phyloP scores from a whole-genome alignment of 2,797 vertebrate genomes.

The Tachyglossus aculeatus region DNA sequence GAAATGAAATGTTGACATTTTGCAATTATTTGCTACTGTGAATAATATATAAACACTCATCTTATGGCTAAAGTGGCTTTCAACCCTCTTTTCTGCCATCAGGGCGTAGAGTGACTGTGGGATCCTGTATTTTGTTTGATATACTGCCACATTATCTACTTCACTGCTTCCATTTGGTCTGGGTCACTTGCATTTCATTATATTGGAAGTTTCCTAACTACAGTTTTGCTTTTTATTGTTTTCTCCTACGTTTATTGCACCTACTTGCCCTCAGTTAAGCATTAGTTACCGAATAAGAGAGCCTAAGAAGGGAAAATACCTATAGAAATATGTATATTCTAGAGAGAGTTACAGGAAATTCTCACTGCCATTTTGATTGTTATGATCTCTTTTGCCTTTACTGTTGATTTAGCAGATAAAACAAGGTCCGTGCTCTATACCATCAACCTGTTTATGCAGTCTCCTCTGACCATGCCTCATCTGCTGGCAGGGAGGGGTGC shows the following conservation, averaged over 20 bases:
- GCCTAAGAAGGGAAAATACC: too few relatives aligned
- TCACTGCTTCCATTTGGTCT: constrained; percentile 52
- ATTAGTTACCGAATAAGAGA: constrained; percentile 59
- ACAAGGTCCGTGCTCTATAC: too few relatives aligned
- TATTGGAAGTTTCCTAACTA: constrained; percentile 51
- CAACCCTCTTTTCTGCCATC: constrained; percentile 77
- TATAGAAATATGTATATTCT: too few relatives aligned
- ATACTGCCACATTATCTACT: constrained; percentile 43
- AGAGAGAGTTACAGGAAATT: too few relatives aligned
- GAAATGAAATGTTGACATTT: constrained; percentile 81
- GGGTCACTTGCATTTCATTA: constrained; percentile 62
- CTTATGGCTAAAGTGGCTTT: constrained; percentile 80
- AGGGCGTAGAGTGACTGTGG: constrained; percentile 63
- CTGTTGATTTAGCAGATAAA: too few relatives aligned
- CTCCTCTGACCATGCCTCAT: too few relatives aligned
- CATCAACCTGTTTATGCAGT: too few relatives aligned
- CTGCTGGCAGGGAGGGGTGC: too few relatives aligned
- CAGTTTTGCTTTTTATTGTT: too few relatives aligned
- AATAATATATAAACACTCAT: constrained; percentile 89
- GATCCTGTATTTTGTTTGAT: constrained; percentile 55
- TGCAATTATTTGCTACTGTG: constrained; percentile 83
- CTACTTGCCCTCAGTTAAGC: constrained; percentile 59
- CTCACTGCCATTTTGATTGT: too few relatives aligned
- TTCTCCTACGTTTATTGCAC: constrained; percentile 56
- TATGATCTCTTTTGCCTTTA: too few relatives aligned